Evolutionary conservation across 2,888 invertebrate species (phyloP).

Genomic region (Drosophila tripunctata): DNA sequence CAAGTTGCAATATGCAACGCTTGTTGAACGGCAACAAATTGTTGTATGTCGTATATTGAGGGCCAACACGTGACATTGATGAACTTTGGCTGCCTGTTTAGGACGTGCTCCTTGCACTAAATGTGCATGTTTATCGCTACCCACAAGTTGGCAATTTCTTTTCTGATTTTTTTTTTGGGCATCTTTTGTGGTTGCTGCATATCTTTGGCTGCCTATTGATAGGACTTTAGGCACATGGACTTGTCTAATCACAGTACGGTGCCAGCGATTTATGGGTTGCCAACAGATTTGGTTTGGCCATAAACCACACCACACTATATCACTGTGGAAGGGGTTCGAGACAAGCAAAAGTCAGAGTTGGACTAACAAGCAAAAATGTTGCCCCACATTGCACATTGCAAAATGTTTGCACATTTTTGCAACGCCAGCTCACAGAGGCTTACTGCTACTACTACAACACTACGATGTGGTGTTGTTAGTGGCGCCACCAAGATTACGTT

Average conservation of each 20-base stretch:
- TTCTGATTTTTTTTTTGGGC: conserved; percentile 37
- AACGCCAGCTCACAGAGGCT: conserved; percentile 45
- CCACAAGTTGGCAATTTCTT: conserved; percentile 5
- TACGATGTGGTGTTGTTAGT: conserved; percentile 40
- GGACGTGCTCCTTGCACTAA: conserved; percentile 28
- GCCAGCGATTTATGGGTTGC: conserved; percentile 61
- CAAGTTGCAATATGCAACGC: conserved; percentile 40
- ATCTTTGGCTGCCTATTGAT: conserved; percentile 48
- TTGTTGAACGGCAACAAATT: conserved; percentile 66
- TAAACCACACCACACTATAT: conserved; percentile 13
- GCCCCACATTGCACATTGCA: conserved; percentile 36
- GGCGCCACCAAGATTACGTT: conserved; percentile 68
- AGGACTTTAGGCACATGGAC: conserved; percentile 47
- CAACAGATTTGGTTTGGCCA: conserved; percentile 58
- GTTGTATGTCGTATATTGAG: conserved; percentile 47
- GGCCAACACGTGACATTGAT: conserved; percentile 71
- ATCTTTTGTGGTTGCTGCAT: conserved; percentile 39
- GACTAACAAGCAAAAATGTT: conserved; percentile 72
- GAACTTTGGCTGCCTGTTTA: conserved; percentile 61
- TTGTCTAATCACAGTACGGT: conserved; percentile 69
- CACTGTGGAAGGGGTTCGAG: conserved; percentile 34
- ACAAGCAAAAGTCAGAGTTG: conserved; percentile 49
- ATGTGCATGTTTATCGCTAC: conserved; percentile 5
- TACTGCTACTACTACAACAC: no score
- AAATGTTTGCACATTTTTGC: conserved; percentile 47